Percentiles rank a stretch among this genome's conserved stretches.
Evolutionary conservation across 1,140 invertebrate genomes (phyloP).

Genomic region (Aphaenogaster ashmeadi): DNA sequence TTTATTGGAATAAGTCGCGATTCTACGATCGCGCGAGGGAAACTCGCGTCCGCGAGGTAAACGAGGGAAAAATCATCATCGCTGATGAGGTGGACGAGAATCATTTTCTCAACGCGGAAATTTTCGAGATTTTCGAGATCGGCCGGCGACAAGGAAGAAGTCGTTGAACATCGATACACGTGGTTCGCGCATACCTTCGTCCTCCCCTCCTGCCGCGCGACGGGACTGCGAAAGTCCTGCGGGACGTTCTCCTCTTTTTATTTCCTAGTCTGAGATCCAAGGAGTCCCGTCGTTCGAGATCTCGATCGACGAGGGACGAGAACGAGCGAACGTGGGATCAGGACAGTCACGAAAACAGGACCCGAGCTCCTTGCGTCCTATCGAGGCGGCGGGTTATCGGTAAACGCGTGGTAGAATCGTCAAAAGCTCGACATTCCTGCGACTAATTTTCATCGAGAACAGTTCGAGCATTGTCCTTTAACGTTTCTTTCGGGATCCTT

Average conservation of each 20-base stretch:
- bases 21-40: slow-evolving; percentile 14
- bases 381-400: not conserved
- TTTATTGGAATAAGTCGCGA: slow-evolving; percentile 66
- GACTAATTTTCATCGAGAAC: slow-evolving; percentile 1
- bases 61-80: slow-evolving; percentile 18
- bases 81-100: slow-evolving; percentile 12
- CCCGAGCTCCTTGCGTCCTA: not conserved
- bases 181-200: not conserved
- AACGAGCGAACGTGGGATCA: slow-evolving; percentile 18
- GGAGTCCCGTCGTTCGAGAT: slow-evolving; percentile 15
- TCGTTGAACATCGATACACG: slow-evolving; percentile 3
- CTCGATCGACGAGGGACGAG: slow-evolving; percentile 26
- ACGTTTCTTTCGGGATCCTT: not conserved
- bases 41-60: slow-evolving; percentile 18
- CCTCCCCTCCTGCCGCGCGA: not conserved
- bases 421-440: not conserved
- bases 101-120: not conserved
- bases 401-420: not conserved
- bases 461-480: not conserved
- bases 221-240: slow-evolving; percentile 20
- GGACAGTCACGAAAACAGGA: slow-evolving; percentile 29
- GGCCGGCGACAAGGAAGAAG: not conserved
- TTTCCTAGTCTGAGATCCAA: slow-evolving; percentile 50
- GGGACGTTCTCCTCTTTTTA: slow-evolving; percentile 22
- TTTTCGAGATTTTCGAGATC: slow-evolving; percentile 54